Evolutionary conservation across 1,140 invertebrate species (phyloP), one percentile per base, ranked within the genome.

Genomic region (Drosophila cardini): DNA sequence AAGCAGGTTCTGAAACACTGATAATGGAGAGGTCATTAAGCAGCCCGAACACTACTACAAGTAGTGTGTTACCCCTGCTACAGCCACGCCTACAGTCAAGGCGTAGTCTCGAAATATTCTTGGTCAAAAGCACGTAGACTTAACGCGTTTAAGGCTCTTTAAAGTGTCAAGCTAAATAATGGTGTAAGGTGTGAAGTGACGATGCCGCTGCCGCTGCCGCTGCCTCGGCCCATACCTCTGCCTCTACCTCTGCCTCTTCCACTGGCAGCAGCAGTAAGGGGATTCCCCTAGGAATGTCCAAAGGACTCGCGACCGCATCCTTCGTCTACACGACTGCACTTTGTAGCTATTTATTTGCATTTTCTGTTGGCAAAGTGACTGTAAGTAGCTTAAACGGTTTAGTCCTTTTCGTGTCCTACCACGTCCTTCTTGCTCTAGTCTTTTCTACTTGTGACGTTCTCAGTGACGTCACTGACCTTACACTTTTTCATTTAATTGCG

Each of bases 351-450:
- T 87, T 86, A 86, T 82, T 87, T 82, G 61, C 77, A 78, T 76
- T 87, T 83, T 77, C 55, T 85, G 72, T 52, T 45, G 64, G 64
- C 61, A 76, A 79, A 84, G 72, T 84, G 73, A 84, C 80, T 74
- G 52, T 82, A 87, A 87, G 83, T 87, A 86, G 75, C 78, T 82
- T 87, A 87, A 82, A 87, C 62, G 62, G 58, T 84, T 76, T 80
- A 73, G 69, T 67, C 53, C 46, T 61, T 69, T 34, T 52, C 38
- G 48, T n/a, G n/a, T 53, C 9, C 21, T 26, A 26, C 21, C 21
- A 34, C 34, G 18, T 43, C 34, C 30, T 4, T 9, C 32, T 46
- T n/a, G n/a, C n/a, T 32, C 26, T 15, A 40, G 21, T 38, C 21
- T 13, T 21, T 13, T 21, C n/a, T 1, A 36, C 36, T n/a, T 26